Conservation (phyloP, 2,797 vertebrate genomes). For the Furcifer pardalis region DNA sequence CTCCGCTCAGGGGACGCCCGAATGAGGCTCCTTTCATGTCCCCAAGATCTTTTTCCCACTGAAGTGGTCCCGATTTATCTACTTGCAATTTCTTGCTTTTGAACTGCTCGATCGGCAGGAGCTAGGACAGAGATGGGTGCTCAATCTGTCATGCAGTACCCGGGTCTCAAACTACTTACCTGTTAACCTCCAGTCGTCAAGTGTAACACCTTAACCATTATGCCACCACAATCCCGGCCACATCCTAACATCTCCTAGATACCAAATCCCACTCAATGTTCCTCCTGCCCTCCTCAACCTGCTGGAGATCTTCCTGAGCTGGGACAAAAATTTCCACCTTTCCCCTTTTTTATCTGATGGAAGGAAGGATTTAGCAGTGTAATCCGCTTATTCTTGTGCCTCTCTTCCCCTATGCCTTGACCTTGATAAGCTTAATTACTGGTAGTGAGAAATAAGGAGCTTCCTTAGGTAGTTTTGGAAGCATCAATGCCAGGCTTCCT, state of each 20-base stretch:
- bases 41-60: too few relatives aligned
- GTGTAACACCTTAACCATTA: too few relatives aligned
- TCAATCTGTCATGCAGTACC: too few relatives aligned
- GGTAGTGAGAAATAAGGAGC: neutral
- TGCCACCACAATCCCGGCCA: too few relatives aligned
- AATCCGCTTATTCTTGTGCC: slow-evolving; percentile 18
- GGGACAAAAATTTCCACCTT: neutral
- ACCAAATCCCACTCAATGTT: neutral
- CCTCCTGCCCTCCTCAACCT: neutral
- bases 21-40: too few relatives aligned
- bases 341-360: slow-evolving; percentile 15
- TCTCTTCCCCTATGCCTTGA: neutral
- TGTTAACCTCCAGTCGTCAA: too few relatives aligned
- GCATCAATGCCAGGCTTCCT: neutral
- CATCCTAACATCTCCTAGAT: neutral
- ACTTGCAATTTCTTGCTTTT: too few relatives aligned
- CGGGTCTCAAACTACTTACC: too few relatives aligned
- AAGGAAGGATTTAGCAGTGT: slow-evolving; percentile 7
- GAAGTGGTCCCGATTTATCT: too few relatives aligned
- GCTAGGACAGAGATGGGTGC: too few relatives aligned
- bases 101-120: too few relatives aligned
- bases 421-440: slow-evolving; percentile 25
- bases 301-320: neutral
- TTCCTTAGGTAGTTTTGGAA: neutral
- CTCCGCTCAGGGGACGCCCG: too few relatives aligned